These are phyloP conservation scores for Morone saxatilis DNA, from an alignment of 2,113 vertebrate genomes.

Conservation along the genomic window DNA sequence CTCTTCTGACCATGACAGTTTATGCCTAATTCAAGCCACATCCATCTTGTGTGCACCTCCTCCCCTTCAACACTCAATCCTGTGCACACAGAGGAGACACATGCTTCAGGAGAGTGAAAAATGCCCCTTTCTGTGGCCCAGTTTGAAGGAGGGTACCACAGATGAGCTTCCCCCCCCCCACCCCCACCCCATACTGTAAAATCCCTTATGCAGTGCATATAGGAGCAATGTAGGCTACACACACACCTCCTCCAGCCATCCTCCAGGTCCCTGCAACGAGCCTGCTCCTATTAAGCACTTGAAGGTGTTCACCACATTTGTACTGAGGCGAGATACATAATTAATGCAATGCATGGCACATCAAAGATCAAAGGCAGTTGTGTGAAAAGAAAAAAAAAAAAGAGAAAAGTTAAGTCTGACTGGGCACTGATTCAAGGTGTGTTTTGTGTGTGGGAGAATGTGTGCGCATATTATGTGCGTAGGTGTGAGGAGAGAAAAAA, in stretches of 20 bases:
- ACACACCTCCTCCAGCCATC: constrained; percentile 68
- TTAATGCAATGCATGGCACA: constrained; percentile 82
- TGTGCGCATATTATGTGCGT: constrained; percentile 5
- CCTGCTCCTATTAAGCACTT: constrained; percentile 65
- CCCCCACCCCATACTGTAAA: constrained; percentile 31
- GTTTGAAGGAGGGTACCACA: constrained; percentile 33
- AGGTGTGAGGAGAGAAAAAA: neutral
- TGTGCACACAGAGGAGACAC: neutral
- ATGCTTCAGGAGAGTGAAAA: constrained; percentile 45
- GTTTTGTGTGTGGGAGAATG: constrained; percentile 39
- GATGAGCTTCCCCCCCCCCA: neutral
- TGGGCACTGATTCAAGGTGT: constrained; percentile 71
- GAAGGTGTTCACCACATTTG: constrained; percentile 76
- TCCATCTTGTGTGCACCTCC: constrained; percentile 41
- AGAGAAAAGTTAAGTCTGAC: constrained; percentile 70
- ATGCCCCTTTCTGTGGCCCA: constrained; percentile 38
- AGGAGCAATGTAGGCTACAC: constrained; percentile 19
- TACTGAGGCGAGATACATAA: constrained; percentile 79
- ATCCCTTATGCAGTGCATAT: constrained; percentile 37
- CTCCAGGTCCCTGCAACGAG: constrained; percentile 72
- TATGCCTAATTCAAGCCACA: constrained; percentile 52
- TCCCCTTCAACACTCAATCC: constrained; percentile 13
- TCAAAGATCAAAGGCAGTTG: constrained; percentile 82
- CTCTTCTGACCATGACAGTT: constrained; percentile 37
- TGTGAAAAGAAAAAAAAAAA: constrained; percentile 38